phyloP scores from a whole-genome alignment of 2,113 vertebrate species.

The Macrotis lagotis region DNA sequence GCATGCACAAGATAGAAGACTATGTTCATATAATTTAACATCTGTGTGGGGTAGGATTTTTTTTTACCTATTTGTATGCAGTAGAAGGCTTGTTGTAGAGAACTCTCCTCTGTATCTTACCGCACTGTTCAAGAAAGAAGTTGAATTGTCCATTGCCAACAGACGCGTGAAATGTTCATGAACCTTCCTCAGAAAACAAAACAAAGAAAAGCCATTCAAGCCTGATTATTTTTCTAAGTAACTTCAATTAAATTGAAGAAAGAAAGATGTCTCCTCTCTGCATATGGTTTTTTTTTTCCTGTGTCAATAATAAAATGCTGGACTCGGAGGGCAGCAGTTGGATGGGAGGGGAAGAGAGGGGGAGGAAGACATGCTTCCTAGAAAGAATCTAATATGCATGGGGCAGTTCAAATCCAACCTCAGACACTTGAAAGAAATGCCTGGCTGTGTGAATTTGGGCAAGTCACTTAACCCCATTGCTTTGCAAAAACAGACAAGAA shows the following conservation, averaged over 20 bases:
- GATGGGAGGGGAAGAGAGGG: neutral
- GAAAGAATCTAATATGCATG: too few relatives aligned
- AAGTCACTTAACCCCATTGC: too few relatives aligned
- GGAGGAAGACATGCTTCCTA: too few relatives aligned
- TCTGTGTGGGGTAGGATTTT: conserved; percentile 78
- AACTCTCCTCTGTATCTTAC: conserved; percentile 80
- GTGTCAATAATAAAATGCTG: conserved; percentile 18
- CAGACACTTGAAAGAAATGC: too few relatives aligned
- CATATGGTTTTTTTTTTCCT: conserved; percentile 80
- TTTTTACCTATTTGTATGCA: conserved; percentile 83
- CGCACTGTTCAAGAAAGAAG: conserved; percentile 79
- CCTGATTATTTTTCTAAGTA: conserved; percentile 91
- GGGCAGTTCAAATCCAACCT: too few relatives aligned
- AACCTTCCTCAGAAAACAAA: conserved; percentile 78
- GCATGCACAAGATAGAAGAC: conserved; percentile 80
- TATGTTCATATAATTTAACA: conserved; percentile 80
- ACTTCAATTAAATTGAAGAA: conserved; percentile 89
- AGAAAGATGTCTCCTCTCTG: conserved; percentile 73
- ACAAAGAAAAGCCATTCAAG: conserved; percentile 86
- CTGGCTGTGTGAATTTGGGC: too few relatives aligned
- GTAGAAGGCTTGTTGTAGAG: conserved; percentile 82
- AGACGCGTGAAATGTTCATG: conserved; percentile 82
- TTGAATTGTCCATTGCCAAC: conserved; percentile 83
- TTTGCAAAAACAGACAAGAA: too few relatives aligned
- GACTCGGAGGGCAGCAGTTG: neutral